Conservation (phyloP, 92 coral and sea anemone species). For the Porites cylindrica region DNA sequence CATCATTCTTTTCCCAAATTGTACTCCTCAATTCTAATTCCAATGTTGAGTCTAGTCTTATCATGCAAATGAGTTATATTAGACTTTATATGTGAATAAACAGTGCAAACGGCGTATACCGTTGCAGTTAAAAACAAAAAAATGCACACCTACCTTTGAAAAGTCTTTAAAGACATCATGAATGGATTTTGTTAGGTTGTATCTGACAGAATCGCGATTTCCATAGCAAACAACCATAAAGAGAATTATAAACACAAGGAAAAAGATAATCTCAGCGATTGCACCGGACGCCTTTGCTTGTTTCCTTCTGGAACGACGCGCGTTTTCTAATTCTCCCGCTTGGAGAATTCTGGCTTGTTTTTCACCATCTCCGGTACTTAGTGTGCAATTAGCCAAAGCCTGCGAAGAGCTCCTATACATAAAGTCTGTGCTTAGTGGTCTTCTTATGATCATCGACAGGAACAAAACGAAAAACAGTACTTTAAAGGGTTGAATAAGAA, state of each 20-base stretch:
- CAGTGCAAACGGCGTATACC: too few relatives aligned
- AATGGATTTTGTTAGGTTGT: slow-evolving; percentile 70
- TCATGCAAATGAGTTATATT: too few relatives aligned
- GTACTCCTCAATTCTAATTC: too few relatives aligned
- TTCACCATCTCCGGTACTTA: slow-evolving; percentile 13
- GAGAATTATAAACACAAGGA: slow-evolving; percentile 76
- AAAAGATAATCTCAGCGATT: slow-evolving; percentile 71
- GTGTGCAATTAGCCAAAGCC: background rate
- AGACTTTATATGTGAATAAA: too few relatives aligned
- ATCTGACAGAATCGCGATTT: slow-evolving; percentile 74
- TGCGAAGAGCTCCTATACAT: slow-evolving; percentile 25
- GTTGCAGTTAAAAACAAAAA: too few relatives aligned
- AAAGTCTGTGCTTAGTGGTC: slow-evolving; percentile 56
- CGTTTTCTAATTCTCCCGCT: slow-evolving; percentile 67
- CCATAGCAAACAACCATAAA: slow-evolving; percentile 89
- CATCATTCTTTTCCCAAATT: too few relatives aligned
- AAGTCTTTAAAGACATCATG: slow-evolving; percentile 51
- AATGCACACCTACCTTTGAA: slow-evolving; percentile 62
- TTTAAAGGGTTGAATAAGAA: slow-evolving; percentile 79
- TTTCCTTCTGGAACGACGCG: slow-evolving; percentile 64
- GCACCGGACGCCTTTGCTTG: slow-evolving; percentile 74
- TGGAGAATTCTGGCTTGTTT: slow-evolving; percentile 57
- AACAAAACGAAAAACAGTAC: slow-evolving; percentile 68
- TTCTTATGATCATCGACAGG: slow-evolving; percentile 69
- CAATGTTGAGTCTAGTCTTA: too few relatives aligned